These are phyloP conservation scores for Sebastes diaconus DNA, from an alignment of 2,797 vertebrate species.

Conservation along the genomic window DNA sequence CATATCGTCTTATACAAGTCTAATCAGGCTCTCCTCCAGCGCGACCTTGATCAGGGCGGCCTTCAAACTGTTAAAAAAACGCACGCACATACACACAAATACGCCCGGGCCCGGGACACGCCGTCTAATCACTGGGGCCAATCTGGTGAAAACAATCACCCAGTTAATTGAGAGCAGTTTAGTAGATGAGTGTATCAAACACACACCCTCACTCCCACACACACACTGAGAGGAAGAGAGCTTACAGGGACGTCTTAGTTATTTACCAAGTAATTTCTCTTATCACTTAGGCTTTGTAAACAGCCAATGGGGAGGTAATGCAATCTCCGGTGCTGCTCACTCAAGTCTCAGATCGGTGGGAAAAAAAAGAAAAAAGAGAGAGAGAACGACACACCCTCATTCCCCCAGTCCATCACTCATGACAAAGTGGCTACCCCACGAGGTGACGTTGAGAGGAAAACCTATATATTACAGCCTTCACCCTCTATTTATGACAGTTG, in stretches of 20 bases:
- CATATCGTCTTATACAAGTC: conserved; percentile 41
- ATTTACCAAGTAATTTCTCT: conserved; percentile 82
- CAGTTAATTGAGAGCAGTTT: conserved; percentile 83
- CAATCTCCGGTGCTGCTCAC: conserved; percentile 71
- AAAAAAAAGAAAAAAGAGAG: background rate
- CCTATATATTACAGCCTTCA: conserved; percentile 22
- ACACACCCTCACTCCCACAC: conserved; percentile 13
- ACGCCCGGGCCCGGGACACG: conserved; percentile 33
- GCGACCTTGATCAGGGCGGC: conserved; percentile 63
- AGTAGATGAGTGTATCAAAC: conserved; percentile 69
- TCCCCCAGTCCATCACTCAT: conserved; percentile 54
- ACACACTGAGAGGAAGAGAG: conserved; percentile 39
- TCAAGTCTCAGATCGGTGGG: conserved; percentile 60
- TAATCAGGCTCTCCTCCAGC: conserved; percentile 59
- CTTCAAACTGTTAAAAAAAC: conserved; percentile 27
- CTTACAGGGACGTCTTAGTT: conserved; percentile 72
- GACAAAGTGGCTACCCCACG: conserved; percentile 40
- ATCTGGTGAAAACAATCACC: conserved; percentile 80
- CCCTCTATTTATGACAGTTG: conserved; percentile 24
- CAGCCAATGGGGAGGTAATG: conserved; percentile 78
- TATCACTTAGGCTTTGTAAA: conserved; percentile 81
- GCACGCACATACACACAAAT: conserved; percentile 1
- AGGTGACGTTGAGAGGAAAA: conserved; percentile 23
- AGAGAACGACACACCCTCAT: background rate
- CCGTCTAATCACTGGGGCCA: conserved; percentile 73